Evolutionary conservation across 2,797 vertebrate genomes (phyloP), one percentile per base, ranked within the genome.

Genomic region (Acrocephalus scirpaceus): DNA sequence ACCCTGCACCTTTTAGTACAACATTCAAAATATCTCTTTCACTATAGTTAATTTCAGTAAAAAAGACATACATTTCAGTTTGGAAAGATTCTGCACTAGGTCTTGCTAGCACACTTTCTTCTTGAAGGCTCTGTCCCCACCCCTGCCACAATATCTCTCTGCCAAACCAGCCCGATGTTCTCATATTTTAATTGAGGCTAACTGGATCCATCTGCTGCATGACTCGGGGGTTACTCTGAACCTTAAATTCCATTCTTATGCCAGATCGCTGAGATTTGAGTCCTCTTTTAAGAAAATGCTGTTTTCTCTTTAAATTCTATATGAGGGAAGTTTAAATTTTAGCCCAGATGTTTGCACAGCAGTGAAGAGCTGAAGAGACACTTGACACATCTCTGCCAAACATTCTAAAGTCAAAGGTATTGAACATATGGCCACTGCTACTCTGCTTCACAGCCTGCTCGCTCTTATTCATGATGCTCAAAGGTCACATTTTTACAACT

Each of bases 101-200:
- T 13, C 70, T 86, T 91, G 42, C 14, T 36, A 58, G 53, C 25
- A 72, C 27, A 21, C 20, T 76, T 92, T 57, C 34, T 79, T 40
- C 40, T 82, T 77, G 75, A 91, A 77, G 65, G 54, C 61, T 10
- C 34, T 90, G 58, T 94, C 72, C 51, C 72, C 75, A 74, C 29
- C 66, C 81, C 60, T 91, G 54, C 65, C 40, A 67, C 72, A 82
- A 9, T 22, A 53, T 30, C 64, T 77, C 48, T 65, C 69, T 89
- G 87, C 71, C 89, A 95, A 93, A 69, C 48, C 53, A 87, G 62
- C 18, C 81, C n/a, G 30, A n/a, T 32, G 21, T 80, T 94, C 85
- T 90, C 40, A 18, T 71, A 38, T 86, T 93, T 89, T 86, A 91
- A 91, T 29, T 69, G 51, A 74, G 45, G 62, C 54, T 91, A 96